Percentiles rank a stretch among this genome's conserved stretches.
phyloP scores from a whole-genome alignment of 2,888 invertebrate species.

The Polydrusus pterygomalis region DNA sequence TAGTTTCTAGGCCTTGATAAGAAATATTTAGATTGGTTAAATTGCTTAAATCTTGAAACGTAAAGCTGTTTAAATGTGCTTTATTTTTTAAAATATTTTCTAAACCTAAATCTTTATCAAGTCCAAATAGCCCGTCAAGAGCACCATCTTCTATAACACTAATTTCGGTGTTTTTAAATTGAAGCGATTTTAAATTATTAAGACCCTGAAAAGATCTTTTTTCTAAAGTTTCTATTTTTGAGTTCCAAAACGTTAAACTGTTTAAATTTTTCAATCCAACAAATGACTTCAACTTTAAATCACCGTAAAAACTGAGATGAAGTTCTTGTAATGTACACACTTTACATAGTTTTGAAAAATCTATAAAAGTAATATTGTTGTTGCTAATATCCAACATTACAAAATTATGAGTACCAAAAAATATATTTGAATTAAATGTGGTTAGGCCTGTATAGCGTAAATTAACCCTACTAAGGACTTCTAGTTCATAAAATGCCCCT shows the following conservation, averaged over 20 bases:
- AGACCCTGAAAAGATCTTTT: neutral
- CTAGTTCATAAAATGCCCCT: neutral
- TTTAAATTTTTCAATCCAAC: neutral
- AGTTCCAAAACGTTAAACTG: neutral
- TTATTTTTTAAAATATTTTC: neutral
- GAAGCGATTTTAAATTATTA: neutral
- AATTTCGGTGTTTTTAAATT: neutral
- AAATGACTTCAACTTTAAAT: constrained; percentile 5
- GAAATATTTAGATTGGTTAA: neutral
- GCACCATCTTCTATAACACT: neutral
- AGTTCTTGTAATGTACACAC: neutral
- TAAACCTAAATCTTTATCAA: neutral
- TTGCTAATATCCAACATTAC: neutral
- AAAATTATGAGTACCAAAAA: neutral
- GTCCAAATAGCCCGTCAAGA: neutral
- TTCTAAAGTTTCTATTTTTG: neutral
- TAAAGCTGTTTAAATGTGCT: neutral
- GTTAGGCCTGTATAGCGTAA: neutral
- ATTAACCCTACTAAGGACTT: neutral
- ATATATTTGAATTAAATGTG: neutral
- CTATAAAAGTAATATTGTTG: neutral
- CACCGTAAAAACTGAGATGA: neutral
- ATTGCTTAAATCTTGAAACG: neutral
- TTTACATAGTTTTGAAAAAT: neutral
- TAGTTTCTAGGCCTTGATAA: neutral